Evolutionary conservation across 2,888 invertebrate species (phyloP).

Genomic region (Phaonia tiefii): DNA sequence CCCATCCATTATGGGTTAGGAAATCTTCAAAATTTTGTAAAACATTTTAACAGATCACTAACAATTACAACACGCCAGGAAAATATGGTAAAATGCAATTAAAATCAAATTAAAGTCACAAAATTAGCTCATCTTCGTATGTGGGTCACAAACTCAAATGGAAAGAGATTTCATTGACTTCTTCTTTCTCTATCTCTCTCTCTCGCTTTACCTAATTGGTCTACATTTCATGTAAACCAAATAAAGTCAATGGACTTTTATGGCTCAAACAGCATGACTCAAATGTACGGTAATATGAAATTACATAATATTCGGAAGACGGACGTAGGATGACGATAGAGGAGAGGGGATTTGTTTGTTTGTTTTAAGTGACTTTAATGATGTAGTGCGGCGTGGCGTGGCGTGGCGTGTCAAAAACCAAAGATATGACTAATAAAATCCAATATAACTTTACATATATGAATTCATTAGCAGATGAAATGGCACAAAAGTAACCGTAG

Average conservation of each 20-base stretch:
- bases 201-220: too few species aligned
- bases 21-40: background rate
- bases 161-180: background rate
- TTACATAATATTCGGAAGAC: too few species aligned
- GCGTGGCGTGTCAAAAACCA: too few species aligned
- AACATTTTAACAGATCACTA: background rate
- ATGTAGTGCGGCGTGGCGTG: too few species aligned
- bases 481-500: background rate
- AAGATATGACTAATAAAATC: too few species aligned
- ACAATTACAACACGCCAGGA: too few species aligned
- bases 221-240: background rate
- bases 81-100: background rate
- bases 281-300: constrained; percentile 22
- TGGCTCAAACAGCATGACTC: constrained; percentile 10
- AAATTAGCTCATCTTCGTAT: constrained; percentile 20
- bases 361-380: background rate
- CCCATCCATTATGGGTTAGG: background rate
- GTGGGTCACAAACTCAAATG: constrained; percentile 40
- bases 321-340: too few species aligned
- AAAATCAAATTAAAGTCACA: constrained; percentile 3
- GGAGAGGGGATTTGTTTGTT: constrained; percentile 15
- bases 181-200: too few species aligned
- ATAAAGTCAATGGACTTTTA: constrained; percentile 42
- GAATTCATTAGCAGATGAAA: background rate
- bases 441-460: too few species aligned